These are phyloP conservation scores for Blastomussa wellsi DNA, from an alignment of 92 coral and sea anemone genomes.

Conservation along the genomic window DNA sequence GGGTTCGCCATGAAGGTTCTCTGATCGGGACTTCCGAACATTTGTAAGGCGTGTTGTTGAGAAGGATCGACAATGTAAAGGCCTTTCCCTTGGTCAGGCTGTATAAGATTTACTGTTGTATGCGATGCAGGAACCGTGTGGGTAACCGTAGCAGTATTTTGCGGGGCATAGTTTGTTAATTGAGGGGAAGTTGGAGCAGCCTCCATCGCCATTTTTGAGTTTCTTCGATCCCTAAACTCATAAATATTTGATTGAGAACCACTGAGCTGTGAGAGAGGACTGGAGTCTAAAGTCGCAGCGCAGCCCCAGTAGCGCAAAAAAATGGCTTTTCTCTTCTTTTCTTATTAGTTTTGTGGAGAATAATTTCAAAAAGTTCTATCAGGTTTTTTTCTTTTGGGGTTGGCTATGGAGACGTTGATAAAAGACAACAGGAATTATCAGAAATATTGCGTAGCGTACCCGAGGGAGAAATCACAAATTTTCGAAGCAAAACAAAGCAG, in stretches of 20 bases:
- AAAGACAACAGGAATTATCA: neutral
- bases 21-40: conserved; percentile 97
- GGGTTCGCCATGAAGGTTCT: conserved; percentile 94
- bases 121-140: conserved; percentile 96
- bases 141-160: conserved; percentile 85
- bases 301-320: no score
- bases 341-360: no score
- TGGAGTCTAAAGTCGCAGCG: conserved; percentile 17
- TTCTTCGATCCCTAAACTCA: conserved; percentile 48
- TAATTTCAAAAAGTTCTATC: neutral
- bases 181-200: conserved; percentile 97
- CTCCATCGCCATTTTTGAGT: conserved; percentile 94
- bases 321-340: neutral
- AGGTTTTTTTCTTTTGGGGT: neutral
- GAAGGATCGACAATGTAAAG: conserved; percentile 98
- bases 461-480: neutral
- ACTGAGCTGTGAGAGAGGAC: conserved; percentile 19
- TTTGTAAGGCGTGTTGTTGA: conserved; percentile 93
- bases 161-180: conserved; percentile 89
- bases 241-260: conserved; percentile 81
- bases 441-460: neutral
- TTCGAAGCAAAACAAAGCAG: neutral
- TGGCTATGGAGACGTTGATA: neutral
- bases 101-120: conserved; percentile 89
- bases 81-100: conserved; percentile 95